A percentile compares a stretch with the other conserved stretches of the same genome.
Evolutionary conservation across 1,140 invertebrate species (phyloP).

Genomic region (Bradysia coprophila): DNA sequence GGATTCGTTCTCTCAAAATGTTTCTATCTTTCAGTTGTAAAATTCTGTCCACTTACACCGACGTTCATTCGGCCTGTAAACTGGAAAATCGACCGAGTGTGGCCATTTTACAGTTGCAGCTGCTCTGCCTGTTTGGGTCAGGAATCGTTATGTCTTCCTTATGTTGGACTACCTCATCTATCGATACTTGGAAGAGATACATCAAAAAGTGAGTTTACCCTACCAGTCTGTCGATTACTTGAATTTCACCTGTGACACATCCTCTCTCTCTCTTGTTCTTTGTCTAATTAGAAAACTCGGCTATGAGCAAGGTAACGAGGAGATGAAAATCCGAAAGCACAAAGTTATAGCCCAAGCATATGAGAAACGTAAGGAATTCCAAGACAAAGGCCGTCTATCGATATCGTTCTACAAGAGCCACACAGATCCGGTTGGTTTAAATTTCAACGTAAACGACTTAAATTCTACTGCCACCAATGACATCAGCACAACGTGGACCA

Average conservation of each 20-base stretch:
- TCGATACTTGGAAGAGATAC: conserved; percentile 68
- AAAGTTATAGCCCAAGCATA: conserved; percentile 81
- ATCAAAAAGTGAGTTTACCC: conserved; percentile 43
- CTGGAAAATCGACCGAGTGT: conserved; percentile 55
- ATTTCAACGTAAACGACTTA: conserved; percentile 48
- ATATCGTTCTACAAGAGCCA: conserved; percentile 70
- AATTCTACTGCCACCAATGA: conserved; percentile 59
- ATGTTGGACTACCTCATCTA: conserved; percentile 73
- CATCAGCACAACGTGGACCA: conserved; percentile 69
- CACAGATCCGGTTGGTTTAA: conserved; percentile 76
- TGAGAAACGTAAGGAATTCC: conserved; percentile 69
- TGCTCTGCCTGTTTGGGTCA: conserved; percentile 62
- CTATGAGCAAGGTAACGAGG: conserved; percentile 49
- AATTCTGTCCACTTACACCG: conserved; percentile 30
- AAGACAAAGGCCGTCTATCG: conserved; percentile 62
- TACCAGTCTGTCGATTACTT: background rate
- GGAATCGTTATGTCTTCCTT: conserved; percentile 82
- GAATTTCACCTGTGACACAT: background rate
- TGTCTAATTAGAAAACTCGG: conserved; percentile 34
- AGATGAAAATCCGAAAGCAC: conserved; percentile 63
- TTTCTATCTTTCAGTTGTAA: conserved; percentile 30
- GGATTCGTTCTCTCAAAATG: conserved; percentile 1
- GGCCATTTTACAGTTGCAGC: conserved; percentile 59
- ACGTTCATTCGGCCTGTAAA: conserved; percentile 32
- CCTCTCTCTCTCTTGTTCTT: background rate